Evolutionary conservation across 2,113 vertebrate species (phyloP).

Genomic region (Martes martes): DNA sequence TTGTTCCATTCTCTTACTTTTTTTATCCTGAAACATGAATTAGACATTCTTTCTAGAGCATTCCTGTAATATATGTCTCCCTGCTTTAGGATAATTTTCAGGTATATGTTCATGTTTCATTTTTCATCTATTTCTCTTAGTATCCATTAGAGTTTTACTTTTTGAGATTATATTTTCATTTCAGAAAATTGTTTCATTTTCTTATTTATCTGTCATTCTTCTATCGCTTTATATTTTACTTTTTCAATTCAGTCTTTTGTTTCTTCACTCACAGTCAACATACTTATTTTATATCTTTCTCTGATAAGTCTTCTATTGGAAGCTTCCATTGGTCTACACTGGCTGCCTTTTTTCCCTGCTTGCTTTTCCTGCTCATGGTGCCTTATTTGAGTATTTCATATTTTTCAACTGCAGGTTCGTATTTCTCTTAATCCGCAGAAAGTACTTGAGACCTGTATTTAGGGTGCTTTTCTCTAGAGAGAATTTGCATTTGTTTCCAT

Average conservation of each 20-base stretch:
- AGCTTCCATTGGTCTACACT: not conserved
- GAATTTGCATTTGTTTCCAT: not conserved
- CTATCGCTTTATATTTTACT: not conserved
- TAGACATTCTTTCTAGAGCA: not conserved
- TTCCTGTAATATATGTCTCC: not conserved
- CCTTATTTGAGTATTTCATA: not conserved
- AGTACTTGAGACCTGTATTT: not conserved
- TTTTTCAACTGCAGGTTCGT: not conserved
- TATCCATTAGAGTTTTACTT: not conserved
- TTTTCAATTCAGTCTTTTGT: not conserved
- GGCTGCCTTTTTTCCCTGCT: not conserved
- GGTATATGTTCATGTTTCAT: not conserved
- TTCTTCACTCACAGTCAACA: not conserved
- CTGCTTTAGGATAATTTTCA: not conserved
- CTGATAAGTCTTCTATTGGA: not conserved
- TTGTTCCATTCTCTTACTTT: not conserved
- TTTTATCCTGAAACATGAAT: not conserved
- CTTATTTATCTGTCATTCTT: not conserved
- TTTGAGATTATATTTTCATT: conserved; percentile 11
- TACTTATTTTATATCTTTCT: not conserved
- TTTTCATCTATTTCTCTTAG: not conserved
- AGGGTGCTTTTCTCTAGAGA: not conserved
- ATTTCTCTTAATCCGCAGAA: not conserved
- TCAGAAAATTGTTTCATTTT: not conserved
- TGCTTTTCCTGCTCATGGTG: not conserved